These are phyloP conservation scores for Acrobeloides nanus DNA, from an alignment of 2,888 invertebrate genomes.

Conservation along the genomic window DNA sequence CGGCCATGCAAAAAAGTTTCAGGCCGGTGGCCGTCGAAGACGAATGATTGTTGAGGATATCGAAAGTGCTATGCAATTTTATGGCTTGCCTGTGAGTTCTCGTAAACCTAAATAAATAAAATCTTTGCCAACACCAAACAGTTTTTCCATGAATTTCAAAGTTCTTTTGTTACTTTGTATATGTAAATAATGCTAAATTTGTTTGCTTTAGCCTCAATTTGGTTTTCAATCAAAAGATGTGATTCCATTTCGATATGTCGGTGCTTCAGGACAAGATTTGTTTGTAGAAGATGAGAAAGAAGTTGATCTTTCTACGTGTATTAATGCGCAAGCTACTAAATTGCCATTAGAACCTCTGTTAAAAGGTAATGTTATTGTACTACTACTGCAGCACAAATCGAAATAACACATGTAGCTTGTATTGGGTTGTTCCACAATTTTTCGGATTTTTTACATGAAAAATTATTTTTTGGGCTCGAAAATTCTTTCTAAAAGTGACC, in stretches of 20 bases:
- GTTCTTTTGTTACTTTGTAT: constrained; percentile 1
- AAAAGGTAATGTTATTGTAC: too few relatives aligned
- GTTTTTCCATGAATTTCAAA: too few relatives aligned
- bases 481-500: too few relatives aligned
- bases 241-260: constrained; percentile 15
- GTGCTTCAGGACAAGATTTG: constrained; percentile 18
- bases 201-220: constrained; percentile 21
- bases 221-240: constrained; percentile 12
- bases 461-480: too few relatives aligned
- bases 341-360: constrained; percentile 25
- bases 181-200: too few relatives aligned
- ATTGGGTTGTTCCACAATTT: too few relatives aligned
- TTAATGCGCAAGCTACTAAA: constrained; percentile 21
- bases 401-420: too few relatives aligned
- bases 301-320: constrained; percentile 18
- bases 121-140: too few relatives aligned
- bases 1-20: constrained; percentile 22
- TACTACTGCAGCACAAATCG: too few relatives aligned
- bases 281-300: constrained; percentile 23
- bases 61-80: constrained; percentile 22
- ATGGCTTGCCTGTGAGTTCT: constrained; percentile 15
- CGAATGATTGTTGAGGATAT: constrained; percentile 24
- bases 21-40: constrained; percentile 23
- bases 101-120: not conserved
- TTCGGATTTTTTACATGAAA: too few relatives aligned